phyloP scores from a whole-genome alignment of 1,140 invertebrate genomes.

The Pinna nobilis region DNA sequence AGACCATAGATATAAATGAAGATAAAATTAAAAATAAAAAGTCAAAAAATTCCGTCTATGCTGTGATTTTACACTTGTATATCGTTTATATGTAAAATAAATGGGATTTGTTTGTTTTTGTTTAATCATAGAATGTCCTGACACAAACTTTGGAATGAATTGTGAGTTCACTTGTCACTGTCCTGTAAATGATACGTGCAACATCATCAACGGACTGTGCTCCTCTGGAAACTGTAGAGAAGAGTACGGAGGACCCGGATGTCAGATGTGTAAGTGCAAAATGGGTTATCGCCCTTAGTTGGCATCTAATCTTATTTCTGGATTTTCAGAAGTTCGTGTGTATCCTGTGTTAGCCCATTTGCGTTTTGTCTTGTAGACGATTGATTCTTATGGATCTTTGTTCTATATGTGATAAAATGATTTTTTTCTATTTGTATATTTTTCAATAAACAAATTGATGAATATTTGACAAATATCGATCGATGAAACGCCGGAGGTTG shows the following conservation, averaged over 20 bases:
- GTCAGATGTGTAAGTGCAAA: conserved; percentile 52
- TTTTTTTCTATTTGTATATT: background rate
- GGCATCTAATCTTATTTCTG: no score
- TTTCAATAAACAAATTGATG: background rate
- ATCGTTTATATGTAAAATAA: background rate
- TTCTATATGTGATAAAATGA: no score
- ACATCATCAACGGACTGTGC: conserved; percentile 42
- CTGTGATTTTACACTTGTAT: background rate
- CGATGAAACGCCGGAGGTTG: no score
- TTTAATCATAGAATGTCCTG: conserved; percentile 35
- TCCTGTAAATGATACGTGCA: conserved; percentile 41
- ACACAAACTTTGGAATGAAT: conserved; percentile 42
- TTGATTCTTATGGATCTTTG: no score
- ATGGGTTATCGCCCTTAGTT: background rate
- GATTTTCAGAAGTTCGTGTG: no score
- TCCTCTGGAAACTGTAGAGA: conserved; percentile 40
- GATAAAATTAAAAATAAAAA: no score
- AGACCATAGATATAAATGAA: no score
- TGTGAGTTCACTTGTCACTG: conserved; percentile 51
- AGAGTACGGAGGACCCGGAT: conserved; percentile 50
- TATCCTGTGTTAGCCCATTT: background rate
- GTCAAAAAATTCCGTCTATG: no score
- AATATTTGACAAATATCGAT: no score
- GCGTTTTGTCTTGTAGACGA: background rate
- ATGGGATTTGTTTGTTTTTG: background rate